Conservation (phyloP, 2,888 invertebrate species). For the Xestia ashworthii region DNA sequence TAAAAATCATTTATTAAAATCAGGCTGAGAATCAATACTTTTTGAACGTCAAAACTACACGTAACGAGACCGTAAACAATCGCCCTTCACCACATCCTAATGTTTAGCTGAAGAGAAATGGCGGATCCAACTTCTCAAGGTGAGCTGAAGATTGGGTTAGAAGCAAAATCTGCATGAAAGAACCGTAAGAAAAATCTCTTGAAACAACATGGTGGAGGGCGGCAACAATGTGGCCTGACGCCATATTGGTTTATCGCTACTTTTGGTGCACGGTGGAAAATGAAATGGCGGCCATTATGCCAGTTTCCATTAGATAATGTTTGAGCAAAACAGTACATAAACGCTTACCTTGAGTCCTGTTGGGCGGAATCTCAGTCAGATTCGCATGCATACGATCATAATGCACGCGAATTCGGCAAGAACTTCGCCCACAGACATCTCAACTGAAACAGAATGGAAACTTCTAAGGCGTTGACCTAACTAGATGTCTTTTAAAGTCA, state of each 20-base stretch:
- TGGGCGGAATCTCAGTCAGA: not conserved
- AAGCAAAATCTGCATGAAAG: not conserved
- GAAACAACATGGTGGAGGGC: not conserved
- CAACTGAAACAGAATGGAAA: conserved; percentile 21
- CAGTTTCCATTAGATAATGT: not conserved
- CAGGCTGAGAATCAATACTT: too few relatives aligned
- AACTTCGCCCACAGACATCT: not conserved
- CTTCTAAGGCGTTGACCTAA: not conserved
- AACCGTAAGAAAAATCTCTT: not conserved
- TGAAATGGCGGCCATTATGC: not conserved
- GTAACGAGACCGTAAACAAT: not conserved
- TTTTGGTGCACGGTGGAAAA: not conserved
- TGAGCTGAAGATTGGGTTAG: not conserved
- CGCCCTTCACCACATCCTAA: too few relatives aligned
- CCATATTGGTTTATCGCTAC: conserved; percentile 1
- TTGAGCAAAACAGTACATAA: not conserved
- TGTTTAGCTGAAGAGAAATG: not conserved
- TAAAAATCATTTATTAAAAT: too few relatives aligned
- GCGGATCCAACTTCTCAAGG: not conserved
- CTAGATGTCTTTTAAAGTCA: not conserved
- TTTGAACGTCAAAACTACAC: too few relatives aligned
- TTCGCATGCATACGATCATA: not conserved
- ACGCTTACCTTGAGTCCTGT: conserved; percentile 9
- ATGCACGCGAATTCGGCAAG: conserved; percentile 9
- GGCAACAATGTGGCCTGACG: not conserved